Percentiles rank a stretch among this genome's conserved stretches.
These are phyloP conservation scores for Drosophila pegasa DNA, from an alignment of 2,888 invertebrate genomes.

Conservation along the genomic window DNA sequence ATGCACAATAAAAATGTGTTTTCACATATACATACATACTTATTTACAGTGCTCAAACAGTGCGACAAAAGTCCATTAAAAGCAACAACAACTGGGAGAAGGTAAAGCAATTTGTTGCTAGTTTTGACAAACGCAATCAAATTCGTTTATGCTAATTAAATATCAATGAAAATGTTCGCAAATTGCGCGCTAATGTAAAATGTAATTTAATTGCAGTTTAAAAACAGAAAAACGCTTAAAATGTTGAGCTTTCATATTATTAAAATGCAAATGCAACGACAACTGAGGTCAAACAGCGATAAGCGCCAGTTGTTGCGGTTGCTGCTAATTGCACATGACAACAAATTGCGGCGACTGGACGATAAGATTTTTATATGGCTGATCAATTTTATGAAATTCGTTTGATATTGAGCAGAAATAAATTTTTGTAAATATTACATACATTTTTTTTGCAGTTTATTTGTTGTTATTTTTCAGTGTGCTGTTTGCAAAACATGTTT, in stretches of 20 bases:
- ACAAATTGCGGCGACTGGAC: slow-evolving; percentile 2
- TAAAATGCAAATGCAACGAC: slow-evolving; percentile 4
- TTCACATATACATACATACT: not conserved
- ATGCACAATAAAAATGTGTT: slow-evolving; percentile 7
- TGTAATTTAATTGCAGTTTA: slow-evolving; percentile 63
- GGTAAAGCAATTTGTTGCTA: slow-evolving; percentile 23
- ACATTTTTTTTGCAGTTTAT: too few relatives aligned
- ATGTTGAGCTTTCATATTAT: slow-evolving; percentile 1
- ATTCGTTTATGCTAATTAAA: slow-evolving; percentile 63
- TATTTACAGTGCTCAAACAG: not conserved
- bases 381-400: not conserved
- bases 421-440: too few relatives aligned
- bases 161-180: slow-evolving; percentile 29
- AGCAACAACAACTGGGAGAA: slow-evolving; percentile 14
- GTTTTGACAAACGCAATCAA: slow-evolving; percentile 56
- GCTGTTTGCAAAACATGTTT: not conserved
- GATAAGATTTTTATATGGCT: slow-evolving; percentile 12
- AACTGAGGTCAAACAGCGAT: not conserved
- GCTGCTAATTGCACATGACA: slow-evolving; percentile 19
- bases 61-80: slow-evolving; percentile 42
- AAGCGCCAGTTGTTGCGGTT: slow-evolving; percentile 3
- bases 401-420: not conserved
- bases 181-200: slow-evolving; percentile 43
- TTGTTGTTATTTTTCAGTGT: not conserved
- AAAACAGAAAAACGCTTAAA: slow-evolving; percentile 12